These are phyloP conservation scores for Chrysocyon brachyurus DNA, from an alignment of 2,797 vertebrate genomes.

Conservation along the genomic window DNA sequence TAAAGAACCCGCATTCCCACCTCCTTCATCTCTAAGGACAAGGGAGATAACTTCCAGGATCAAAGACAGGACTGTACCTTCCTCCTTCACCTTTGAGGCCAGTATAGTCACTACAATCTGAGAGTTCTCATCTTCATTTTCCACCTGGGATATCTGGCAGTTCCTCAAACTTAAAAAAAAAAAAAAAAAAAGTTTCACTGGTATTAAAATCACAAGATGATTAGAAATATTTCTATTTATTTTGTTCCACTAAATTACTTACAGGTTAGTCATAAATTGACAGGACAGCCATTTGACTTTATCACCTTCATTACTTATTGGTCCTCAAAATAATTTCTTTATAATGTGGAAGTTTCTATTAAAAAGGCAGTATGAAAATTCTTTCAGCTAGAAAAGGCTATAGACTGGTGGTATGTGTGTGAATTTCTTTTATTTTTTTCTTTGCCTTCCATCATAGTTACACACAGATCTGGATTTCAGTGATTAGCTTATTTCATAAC, in stretches of 20 bases:
- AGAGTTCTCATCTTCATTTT: not conserved
- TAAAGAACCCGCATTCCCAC: accelerated
- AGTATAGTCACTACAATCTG: not conserved
- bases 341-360: not conserved
- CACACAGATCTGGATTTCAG: not conserved
- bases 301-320: not conserved
- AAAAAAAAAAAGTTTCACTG: not conserved
- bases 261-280: not conserved
- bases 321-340: not conserved
- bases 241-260: not conserved
- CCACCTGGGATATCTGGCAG: not conserved
- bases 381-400: not conserved
- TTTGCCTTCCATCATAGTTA: not conserved
- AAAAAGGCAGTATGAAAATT: not conserved
- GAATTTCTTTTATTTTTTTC: not conserved
- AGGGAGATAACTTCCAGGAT: not conserved
- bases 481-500: not conserved
- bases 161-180: not conserved
- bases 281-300: not conserved
- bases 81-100: not conserved
- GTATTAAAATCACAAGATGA: not conserved
- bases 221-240: not conserved
- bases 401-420: not conserved
- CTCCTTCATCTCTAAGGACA: accelerated
- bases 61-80: not conserved